These are phyloP conservation scores for Cyprinella venusta DNA, from an alignment of 2,797 vertebrate species.

Conservation along the genomic window DNA sequence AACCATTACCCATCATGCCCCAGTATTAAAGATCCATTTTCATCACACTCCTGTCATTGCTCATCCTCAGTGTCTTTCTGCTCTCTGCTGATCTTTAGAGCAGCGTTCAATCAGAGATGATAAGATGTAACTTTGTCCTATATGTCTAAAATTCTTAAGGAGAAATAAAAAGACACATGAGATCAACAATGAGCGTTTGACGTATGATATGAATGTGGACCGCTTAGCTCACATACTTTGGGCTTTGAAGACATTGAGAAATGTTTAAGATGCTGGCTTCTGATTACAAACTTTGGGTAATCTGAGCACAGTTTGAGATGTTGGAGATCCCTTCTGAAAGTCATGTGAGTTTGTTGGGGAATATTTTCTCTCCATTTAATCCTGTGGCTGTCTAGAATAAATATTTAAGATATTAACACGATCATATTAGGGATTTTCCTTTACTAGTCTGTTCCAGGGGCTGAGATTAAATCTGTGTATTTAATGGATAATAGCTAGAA, in stretches of 20 bases:
- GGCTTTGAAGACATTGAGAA: background rate
- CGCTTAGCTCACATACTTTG: background rate
- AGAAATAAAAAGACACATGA: background rate
- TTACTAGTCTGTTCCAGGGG: background rate
- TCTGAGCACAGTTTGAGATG: background rate
- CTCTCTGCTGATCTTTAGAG: background rate
- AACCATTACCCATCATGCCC: slow-evolving; percentile 28
- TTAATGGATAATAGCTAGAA: background rate
- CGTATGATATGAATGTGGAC: slow-evolving; percentile 4
- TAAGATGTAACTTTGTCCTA: background rate
- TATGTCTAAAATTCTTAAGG: slow-evolving; percentile 3
- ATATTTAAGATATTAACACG: background rate
- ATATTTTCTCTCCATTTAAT: background rate
- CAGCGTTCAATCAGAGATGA: background rate
- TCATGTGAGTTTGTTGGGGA: background rate
- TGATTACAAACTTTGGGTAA: background rate
- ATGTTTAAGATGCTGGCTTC: background rate
- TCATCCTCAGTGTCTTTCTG: slow-evolving; percentile 28
- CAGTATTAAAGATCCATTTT: slow-evolving; percentile 24
- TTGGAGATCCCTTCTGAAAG: background rate
- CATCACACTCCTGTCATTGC: background rate
- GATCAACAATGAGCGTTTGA: background rate
- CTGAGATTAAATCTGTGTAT: background rate
- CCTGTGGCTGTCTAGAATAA: background rate
- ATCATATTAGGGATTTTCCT: background rate